Conservation (phyloP, 2,888 invertebrate genomes). For the Tenthredo amoena region DNA sequence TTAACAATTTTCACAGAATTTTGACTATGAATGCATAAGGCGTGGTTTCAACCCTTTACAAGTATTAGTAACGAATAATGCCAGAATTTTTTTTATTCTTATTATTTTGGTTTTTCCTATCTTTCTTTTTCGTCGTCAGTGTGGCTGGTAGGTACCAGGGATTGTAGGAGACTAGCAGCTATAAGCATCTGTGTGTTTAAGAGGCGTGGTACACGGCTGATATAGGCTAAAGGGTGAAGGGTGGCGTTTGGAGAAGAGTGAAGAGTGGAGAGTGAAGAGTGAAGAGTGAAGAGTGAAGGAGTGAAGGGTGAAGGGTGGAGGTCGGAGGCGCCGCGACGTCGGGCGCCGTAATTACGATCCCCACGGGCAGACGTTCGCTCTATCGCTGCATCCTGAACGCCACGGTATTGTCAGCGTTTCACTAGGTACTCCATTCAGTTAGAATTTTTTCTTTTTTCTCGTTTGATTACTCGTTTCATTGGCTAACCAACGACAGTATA, state of each 20-base stretch:
- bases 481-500: background rate
- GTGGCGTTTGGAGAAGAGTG: constrained; percentile 33
- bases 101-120: background rate
- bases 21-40: background rate
- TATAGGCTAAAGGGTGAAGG: constrained; percentile 39
- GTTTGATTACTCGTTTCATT: background rate
- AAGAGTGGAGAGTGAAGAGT: constrained; percentile 21
- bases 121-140: background rate
- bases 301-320: background rate
- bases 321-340: constrained; percentile 49
- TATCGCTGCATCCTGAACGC: constrained; percentile 50
- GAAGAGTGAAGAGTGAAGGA: background rate
- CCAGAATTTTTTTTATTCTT: background rate
- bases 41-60: background rate
- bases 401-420: constrained; percentile 32
- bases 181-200: constrained; percentile 40
- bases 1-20: background rate
- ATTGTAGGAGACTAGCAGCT: background rate
- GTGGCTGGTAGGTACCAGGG: background rate
- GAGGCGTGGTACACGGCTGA: constrained; percentile 41
- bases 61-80: background rate
- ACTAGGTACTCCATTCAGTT: constrained; percentile 3
- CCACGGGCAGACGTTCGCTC: constrained; percentile 42
- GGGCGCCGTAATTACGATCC: constrained; percentile 46
- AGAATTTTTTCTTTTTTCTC: background rate